Base-by-base conservation (phyloP, 2,797 vertebrate species). In the Salmo trutta region DNA sequence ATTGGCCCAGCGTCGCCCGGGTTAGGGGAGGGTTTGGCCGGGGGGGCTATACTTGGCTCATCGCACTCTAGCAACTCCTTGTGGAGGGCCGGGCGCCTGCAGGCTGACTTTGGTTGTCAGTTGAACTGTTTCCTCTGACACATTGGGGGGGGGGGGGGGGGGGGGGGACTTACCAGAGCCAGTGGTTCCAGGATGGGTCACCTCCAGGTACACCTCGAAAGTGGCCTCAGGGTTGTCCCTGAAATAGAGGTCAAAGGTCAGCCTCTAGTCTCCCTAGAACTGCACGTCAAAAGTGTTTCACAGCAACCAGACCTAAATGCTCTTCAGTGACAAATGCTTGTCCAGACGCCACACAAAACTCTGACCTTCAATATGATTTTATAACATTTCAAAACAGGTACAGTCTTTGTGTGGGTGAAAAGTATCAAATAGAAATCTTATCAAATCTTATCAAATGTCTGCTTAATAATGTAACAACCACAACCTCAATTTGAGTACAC, bases 131-230 rank as follows among this genome's bases (percentile, higher is more conserved):
- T 33, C 5, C 33, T 33, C 33, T 33, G 33, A 33, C 33, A 33
- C 33, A 33, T 33, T 33, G 33, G 33, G 31, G 33, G 5, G 31
- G 31, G 5, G 33, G 33, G 31, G 31, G n/a, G n/a, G n/a, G n/a
- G n/a, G 29, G 3, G 29, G 4, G 0, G 17, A 82, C 91, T 89
- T 86, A 95, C 94, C 91, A 76, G 93, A 86, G 79, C 84, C 88
- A 76, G 85, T 83, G 56, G 87, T 85, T 81, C 89, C 91, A 75
- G 90, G 87, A 73, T 90, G 86, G 24, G 73, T 79, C 0, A 95
- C 92, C 78, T 95, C 94, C 85, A 95, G 64, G 74, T 92, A 95
- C 41, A 93, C 91, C 81, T 95, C 92, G 76, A 95, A 95, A 0
- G 90, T 90, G 51, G 90, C 91, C 75, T 92, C 90, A 2, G 94